Evolutionary conservation across 2,888 invertebrate species (phyloP), one percentile per base, ranked within the genome.

Genomic region (Lepidonotus clava): DNA sequence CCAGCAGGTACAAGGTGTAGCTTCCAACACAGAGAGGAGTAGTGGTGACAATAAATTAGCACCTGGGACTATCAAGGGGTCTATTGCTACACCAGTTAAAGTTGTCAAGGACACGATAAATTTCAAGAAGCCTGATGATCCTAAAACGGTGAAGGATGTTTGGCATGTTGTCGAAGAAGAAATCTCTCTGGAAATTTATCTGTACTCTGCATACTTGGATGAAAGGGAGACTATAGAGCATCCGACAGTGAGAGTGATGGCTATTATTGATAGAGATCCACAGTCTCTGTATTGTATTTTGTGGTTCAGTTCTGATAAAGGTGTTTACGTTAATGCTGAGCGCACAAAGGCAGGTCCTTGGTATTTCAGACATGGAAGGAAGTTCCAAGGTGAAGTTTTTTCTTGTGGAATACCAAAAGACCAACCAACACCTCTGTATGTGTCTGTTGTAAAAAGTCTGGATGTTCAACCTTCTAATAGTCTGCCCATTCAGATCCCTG

Each of bases 141-240:
- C 80, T 14, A 46, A 1, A 41, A 41, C 46, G 28, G 46, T 28
- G 46, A 80, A 46, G 1, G 80, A 6, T 32, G 80, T 80, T 5
- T 80, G 80, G 80, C 80, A 80, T 24, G 51, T 80, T 2, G 80
- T 80, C 24, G 46, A 80, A 34, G 80, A 28, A 1, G 41, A 80
- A n/a, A 32, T 51, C 6, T 21, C 41, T 24, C 11, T 46, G 24
- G 51, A 80, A 34, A 51, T 51, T 11, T 80, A 80, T 32, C 18
- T 80, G 2, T 80, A 80, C 80, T 80, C 80, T 11, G 80, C 80
- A 5, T 51, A 46, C 51, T 51, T 8, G 11, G 80, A 80, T n/a
- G 41, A 46, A 18, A 11, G 80, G 5, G 46, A 46, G 24, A 41
- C 41, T 32, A 80, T 80, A n/a, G 80, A 80, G 24, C 80, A 80